phyloP scores from a whole-genome alignment of 2,797 vertebrate species.

The Malurus splendens region DNA sequence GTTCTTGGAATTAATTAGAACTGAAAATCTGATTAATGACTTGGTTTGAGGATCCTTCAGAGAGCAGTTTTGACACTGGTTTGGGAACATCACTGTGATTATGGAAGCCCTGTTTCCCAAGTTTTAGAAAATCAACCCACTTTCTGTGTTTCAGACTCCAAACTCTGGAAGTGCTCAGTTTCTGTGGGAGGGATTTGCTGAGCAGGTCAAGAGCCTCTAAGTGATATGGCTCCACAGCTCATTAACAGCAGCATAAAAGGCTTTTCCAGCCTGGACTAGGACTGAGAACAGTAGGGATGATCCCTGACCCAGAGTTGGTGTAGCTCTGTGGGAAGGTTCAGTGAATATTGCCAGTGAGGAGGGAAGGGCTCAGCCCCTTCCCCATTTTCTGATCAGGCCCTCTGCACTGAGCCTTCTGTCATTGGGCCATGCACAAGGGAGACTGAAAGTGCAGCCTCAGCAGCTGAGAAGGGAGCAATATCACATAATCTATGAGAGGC shows the following conservation, averaged over 20 bases:
- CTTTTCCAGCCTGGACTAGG: neutral
- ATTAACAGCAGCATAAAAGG: neutral
- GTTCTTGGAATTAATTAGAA: constrained; percentile 40
- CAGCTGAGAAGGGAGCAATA: constrained; percentile 14
- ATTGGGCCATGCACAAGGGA: neutral
- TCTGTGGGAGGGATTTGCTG: neutral
- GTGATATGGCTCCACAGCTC: neutral
- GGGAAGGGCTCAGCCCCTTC: neutral
- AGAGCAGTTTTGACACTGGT: neutral
- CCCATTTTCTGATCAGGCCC: neutral
- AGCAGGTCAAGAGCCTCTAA: neutral
- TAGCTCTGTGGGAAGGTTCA: neutral
- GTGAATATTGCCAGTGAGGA: neutral
- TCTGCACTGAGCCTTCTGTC: neutral
- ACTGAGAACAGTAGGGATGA: neutral
- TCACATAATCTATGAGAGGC: constrained; percentile 43
- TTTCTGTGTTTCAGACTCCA: neutral
- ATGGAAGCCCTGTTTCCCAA: neutral
- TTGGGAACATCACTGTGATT: neutral
- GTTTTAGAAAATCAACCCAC: neutral
- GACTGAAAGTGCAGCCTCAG: constrained; percentile 31
- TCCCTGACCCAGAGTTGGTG: neutral
- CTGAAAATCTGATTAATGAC: constrained; percentile 29
- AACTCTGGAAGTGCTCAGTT: neutral
- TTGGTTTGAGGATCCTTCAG: constrained; percentile 17